phyloP scores from a whole-genome alignment of 2,113 vertebrate genomes.

The Mirounga angustirostris region DNA sequence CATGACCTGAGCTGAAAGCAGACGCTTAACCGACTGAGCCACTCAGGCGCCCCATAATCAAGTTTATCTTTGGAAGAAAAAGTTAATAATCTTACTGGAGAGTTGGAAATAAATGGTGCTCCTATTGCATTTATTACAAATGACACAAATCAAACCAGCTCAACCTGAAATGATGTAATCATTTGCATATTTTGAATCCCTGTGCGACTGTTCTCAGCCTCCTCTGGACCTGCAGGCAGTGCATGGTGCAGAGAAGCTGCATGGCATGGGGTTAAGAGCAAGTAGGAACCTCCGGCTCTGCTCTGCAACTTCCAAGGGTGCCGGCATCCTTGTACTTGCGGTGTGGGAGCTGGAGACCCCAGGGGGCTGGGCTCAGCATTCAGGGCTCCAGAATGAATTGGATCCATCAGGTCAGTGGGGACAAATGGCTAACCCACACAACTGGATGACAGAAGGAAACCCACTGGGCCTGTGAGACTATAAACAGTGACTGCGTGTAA shows the following conservation, averaged over 20 bases:
- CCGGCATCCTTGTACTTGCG: not conserved
- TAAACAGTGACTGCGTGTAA: not conserved
- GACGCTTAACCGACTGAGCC: too few species aligned
- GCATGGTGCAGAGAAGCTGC: not conserved
- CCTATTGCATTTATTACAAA: slow-evolving; percentile 80
- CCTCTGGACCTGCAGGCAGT: not conserved
- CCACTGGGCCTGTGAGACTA: not conserved
- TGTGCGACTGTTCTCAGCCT: not conserved
- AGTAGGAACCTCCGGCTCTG: rapidly evolving
- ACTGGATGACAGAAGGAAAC: not conserved
- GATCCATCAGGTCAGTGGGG: not conserved
- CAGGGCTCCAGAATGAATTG: not conserved
- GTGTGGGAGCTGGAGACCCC: not conserved
- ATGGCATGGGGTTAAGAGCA: not conserved
- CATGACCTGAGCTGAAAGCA: too few species aligned
- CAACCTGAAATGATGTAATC: not conserved
- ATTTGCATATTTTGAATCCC: slow-evolving; percentile 28
- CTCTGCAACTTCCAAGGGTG: not conserved
- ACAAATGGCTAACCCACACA: not conserved
- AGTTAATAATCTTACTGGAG: slow-evolving; percentile 78
- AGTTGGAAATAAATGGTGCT: slow-evolving; percentile 70
- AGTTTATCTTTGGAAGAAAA: slow-evolving; percentile 81
- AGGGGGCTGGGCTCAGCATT: not conserved
- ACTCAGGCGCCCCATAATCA: slow-evolving; percentile 60
- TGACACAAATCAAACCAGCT: slow-evolving; percentile 63